Evolutionary conservation across 2,113 vertebrate genomes (phyloP), one percentile per base, ranked within the genome.

Genomic region (Mobula birostris): DNA sequence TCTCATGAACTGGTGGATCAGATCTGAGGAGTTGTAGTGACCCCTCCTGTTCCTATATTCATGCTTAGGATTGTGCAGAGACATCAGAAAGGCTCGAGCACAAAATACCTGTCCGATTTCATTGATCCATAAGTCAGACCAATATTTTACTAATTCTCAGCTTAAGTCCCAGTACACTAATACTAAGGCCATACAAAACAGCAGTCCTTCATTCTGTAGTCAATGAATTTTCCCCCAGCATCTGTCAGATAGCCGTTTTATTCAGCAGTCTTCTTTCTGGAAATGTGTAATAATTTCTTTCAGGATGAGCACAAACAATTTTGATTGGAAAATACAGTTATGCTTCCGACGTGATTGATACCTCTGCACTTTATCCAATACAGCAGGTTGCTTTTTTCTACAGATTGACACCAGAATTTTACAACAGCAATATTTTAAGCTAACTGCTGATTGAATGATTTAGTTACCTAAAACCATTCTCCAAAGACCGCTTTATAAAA

Each of bases 401-500:
- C 29, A 14, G 29, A 15, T 17, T 90, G 61, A 90, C 29, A 66
- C 48, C 24, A 66, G 32, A 32, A 48, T 93, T 74, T 93, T 93
- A 74, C 70, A 74, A 24, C 91, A 27, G 66, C 70, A 32, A 74
- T 74, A 93, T 74, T 74, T 92, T 93, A 56, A 76, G 48, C 12
- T 56, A 76, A 93, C 68, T 93, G 91, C 68, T 93, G 91, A 93
- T 93, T 93, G 68, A 93, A 48, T 93, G 91, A 36, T 56, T 56
- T 74, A 56, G 91, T 72, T 93, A 93, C 78, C 56, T 94, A 76
- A 48, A 61, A n/a, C 90, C 24, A n/a, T 76, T 79, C 70, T 92
- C 88, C 61, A 63, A 94, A 94, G 94, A 94, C 94, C 40, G 76
- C 83, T 94, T 78, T 80, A 72, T 78, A 70, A 94, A 76, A 78